Conservation (phyloP, 2,113 vertebrate species). For the Hyperopisus bebe region DNA sequence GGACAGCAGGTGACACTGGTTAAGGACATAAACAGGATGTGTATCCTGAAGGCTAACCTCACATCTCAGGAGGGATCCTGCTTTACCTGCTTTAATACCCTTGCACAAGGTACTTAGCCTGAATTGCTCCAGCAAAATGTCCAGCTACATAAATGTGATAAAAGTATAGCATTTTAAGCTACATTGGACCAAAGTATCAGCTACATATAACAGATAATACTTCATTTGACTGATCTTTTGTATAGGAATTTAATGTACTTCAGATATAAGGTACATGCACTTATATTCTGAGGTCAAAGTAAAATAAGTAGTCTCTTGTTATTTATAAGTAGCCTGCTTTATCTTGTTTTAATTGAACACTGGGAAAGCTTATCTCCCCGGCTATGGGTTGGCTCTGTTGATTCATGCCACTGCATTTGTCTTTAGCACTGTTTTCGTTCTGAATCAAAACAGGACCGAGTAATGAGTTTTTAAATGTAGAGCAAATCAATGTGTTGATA, state of each 20-base stretch:
- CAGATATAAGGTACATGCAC: not conserved
- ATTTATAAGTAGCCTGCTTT: not conserved
- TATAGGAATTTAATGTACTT: not conserved
- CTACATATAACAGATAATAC: not conserved
- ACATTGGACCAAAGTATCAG: not conserved
- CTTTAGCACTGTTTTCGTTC: slow-evolving; percentile 20
- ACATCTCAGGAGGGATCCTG: not conserved
- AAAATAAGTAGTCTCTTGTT: not conserved
- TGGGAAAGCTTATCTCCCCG: not conserved
- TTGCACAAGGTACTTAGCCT: slow-evolving; percentile 2
- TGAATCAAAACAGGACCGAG: slow-evolving; percentile 5
- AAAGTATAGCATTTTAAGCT: not conserved
- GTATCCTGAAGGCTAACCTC: not conserved
- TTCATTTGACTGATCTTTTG: not conserved
- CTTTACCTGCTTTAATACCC: not conserved
- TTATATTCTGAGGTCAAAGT: not conserved
- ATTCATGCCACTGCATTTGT: not conserved
- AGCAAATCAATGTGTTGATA: not conserved
- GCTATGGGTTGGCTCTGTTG: not conserved
- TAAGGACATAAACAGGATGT: not conserved
- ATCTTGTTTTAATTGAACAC: not conserved
- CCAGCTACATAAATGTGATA: not conserved
- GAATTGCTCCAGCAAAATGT: not conserved
- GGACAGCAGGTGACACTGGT: not conserved
- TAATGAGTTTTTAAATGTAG: not conserved